Evolutionary conservation across 1,140 invertebrate genomes (phyloP).

Genomic region (Phenacoccus solenopsis): DNA sequence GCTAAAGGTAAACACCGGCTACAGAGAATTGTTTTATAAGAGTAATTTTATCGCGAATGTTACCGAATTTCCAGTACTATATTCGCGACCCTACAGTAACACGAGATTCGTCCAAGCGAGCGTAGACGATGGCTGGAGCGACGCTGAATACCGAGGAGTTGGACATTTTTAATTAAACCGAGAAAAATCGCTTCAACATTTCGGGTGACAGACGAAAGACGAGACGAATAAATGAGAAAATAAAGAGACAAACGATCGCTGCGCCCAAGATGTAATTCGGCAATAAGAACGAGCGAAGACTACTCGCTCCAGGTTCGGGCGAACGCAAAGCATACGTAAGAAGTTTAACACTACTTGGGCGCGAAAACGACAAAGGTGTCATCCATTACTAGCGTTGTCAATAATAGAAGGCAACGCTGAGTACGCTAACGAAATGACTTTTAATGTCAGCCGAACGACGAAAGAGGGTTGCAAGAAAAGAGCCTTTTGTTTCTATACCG

Average conservation of each 20-base stretch:
- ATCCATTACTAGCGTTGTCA: constrained; percentile 1
- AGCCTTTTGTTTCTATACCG: neutral
- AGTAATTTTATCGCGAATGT: neutral
- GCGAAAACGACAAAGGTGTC: constrained; percentile 1
- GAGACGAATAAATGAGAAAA: constrained; percentile 2
- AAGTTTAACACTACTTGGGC: neutral
- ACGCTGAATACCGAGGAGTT: neutral
- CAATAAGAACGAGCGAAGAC: neutral
- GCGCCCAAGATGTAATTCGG: neutral
- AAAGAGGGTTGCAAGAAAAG: neutral
- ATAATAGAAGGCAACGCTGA: neutral
- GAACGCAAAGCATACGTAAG: neutral
- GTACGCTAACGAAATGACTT: constrained; percentile 1
- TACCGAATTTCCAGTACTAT: neutral
- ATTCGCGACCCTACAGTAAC: neutral
- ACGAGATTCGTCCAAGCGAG: too few species aligned
- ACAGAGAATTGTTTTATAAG: neutral
- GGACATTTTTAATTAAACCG: neutral
- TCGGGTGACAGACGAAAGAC: neutral
- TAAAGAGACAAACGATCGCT: neutral
- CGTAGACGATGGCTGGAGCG: too few species aligned
- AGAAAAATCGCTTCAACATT: neutral
- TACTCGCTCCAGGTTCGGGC: neutral
- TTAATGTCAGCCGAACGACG: neutral
- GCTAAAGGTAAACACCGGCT: neutral